Percentiles rank a stretch among this genome's conserved stretches.
These are phyloP conservation scores for Manis pentadactyla DNA, from an alignment of 2,797 vertebrate species.

Conservation along the genomic window DNA sequence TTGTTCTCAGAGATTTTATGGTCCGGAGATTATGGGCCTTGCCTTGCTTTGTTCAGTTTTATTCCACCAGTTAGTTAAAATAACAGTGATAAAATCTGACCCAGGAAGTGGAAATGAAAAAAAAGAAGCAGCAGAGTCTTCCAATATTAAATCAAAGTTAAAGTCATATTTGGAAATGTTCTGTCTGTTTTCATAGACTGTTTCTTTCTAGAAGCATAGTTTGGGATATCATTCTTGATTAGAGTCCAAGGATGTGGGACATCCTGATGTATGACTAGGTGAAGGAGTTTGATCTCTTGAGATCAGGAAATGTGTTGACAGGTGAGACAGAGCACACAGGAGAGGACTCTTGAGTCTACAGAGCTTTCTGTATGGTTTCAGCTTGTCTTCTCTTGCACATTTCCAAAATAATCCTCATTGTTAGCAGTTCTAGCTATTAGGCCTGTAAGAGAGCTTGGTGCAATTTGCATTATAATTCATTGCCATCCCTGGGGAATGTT, in stretches of 20 bases:
- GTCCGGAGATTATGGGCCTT: not conserved
- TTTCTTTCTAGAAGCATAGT: not conserved
- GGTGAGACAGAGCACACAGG: not conserved
- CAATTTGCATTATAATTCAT: slow-evolving; percentile 65
- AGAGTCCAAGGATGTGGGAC: not conserved
- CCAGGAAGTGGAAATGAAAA: not conserved
- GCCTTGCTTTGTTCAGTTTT: not conserved
- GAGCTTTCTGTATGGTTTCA: not conserved
- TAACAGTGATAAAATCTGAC: not conserved
- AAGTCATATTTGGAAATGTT: not conserved
- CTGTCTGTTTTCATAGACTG: not conserved
- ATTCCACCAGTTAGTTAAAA: not conserved
- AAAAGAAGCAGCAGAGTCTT: not conserved
- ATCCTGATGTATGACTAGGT: not conserved
- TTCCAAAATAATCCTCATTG: slow-evolving; percentile 22
- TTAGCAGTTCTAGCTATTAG: slow-evolving; percentile 22
- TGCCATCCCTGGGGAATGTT: slow-evolving; percentile 59
- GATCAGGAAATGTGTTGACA: not conserved
- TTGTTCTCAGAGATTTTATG: not conserved
- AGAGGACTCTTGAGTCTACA: not conserved
- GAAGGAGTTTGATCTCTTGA: not conserved
- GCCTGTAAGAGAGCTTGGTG: not conserved
- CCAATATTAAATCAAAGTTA: not conserved
- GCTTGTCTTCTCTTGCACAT: not conserved
- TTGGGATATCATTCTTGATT: not conserved